Evolutionary conservation across 1,140 invertebrate species (phyloP).

Genomic region (Lepidurus arcticus): DNA sequence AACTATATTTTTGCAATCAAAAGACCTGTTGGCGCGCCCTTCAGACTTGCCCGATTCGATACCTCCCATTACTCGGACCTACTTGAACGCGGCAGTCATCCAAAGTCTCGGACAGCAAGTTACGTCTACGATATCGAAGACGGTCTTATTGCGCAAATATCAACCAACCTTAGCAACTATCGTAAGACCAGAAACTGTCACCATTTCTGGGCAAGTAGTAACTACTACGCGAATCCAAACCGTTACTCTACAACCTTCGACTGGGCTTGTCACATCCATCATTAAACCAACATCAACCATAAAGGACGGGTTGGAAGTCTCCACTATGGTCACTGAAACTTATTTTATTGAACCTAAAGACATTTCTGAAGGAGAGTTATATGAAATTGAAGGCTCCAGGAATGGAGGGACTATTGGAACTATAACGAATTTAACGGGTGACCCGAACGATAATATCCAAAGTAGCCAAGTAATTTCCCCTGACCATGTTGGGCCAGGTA

Average conservation of each 20-base stretch:
- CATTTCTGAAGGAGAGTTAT: too few species aligned
- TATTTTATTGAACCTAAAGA: too few species aligned
- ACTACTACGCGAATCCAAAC: not conserved
- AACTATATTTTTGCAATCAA: not conserved
- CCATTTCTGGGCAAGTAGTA: not conserved
- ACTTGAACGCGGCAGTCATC: not conserved
- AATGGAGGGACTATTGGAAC: too few species aligned
- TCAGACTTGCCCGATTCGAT: not conserved
- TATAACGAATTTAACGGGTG: not conserved
- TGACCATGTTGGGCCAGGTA: not conserved
- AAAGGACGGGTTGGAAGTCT: too few species aligned
- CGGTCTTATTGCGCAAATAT: not conserved
- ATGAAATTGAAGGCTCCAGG: too few species aligned
- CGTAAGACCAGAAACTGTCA: not conserved
- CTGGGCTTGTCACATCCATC: too few species aligned
- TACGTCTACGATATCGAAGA: not conserved
- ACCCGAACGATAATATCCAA: not conserved
- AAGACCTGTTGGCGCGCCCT: not conserved
- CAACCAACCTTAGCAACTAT: not conserved
- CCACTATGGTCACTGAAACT: too few species aligned
- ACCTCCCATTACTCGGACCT: too few species aligned
- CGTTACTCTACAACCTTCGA: not conserved
- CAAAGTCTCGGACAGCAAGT: not conserved
- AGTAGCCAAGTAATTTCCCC: not conserved
- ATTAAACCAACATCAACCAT: too few species aligned